Conservation (phyloP, 2,888 invertebrate genomes). For the Ferdinandea cuprea region DNA sequence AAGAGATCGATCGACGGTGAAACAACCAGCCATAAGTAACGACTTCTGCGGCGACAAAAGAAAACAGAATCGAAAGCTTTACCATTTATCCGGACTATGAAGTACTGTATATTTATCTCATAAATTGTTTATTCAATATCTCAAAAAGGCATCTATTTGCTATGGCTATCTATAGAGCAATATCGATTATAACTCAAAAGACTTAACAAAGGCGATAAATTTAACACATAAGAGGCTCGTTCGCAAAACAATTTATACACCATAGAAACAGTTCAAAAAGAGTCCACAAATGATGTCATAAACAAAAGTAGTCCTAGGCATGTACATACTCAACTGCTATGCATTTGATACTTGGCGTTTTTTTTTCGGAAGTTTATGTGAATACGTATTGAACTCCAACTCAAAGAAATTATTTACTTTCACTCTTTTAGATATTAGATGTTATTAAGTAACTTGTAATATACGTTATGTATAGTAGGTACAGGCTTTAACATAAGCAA, state of each 20-base stretch:
- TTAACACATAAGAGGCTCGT: no score
- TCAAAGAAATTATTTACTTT: no score
- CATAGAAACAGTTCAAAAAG: constrained; percentile 28
- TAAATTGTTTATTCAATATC: constrained; percentile 25
- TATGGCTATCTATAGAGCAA: no score
- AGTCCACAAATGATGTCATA: constrained; percentile 59
- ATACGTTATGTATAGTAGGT: no score
- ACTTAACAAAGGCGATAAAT: no score
- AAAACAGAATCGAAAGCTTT: constrained; percentile 21
- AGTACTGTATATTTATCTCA: background rate
- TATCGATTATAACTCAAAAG: no score
- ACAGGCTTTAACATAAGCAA: constrained; percentile 50
- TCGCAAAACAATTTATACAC: background rate
- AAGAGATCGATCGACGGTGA: constrained; percentile 55
- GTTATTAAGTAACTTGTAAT: no score
- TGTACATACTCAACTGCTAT: constrained; percentile 31
- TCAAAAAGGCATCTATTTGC: no score
- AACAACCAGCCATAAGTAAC: constrained; percentile 10
- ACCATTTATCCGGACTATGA: background rate
- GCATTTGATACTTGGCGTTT: no score
- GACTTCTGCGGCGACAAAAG: background rate
- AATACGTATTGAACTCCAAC: no score
- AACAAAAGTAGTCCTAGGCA: constrained; percentile 52
- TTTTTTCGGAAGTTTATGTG: no score
- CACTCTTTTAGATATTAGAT: no score